phyloP scores from a whole-genome alignment of 2,888 invertebrate species.

The Phytoseiulus persimilis region DNA sequence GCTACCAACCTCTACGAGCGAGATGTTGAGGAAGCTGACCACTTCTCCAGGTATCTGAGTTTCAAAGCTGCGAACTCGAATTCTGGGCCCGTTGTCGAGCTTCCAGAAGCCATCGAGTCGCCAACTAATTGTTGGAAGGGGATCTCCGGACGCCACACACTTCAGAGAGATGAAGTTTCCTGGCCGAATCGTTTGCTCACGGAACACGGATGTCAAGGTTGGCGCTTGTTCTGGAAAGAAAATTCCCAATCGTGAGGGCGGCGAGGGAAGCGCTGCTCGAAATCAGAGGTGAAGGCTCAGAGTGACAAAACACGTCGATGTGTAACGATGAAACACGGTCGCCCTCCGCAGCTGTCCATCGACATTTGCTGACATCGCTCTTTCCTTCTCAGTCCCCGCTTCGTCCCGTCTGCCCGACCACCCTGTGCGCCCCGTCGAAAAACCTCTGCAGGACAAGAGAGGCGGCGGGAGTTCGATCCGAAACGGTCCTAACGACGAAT shows the following conservation, averaged over 20 bases:
- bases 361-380: neutral
- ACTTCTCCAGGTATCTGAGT: slow-evolving; percentile 36
- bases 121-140: slow-evolving; percentile 44
- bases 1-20: slow-evolving; percentile 24
- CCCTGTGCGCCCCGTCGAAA: neutral
- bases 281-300: neutral
- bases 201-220: slow-evolving; percentile 43
- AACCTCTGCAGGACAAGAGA: too few relatives aligned
- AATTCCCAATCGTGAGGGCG: neutral
- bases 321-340: neutral
- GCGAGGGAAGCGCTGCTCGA: neutral
- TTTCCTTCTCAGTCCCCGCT: neutral
- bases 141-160: slow-evolving; percentile 44
- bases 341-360: neutral
- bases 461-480: neutral
- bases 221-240: slow-evolving; percentile 43
- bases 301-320: neutral
- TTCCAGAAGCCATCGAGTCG: slow-evolving; percentile 43
- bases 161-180: slow-evolving; percentile 43
- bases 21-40: slow-evolving; percentile 36
- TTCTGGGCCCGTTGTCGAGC: slow-evolving; percentile 42
- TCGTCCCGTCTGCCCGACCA: neutral
- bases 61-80: slow-evolving; percentile 33
- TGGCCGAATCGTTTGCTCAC: slow-evolving; percentile 43
- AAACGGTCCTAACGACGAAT: neutral